A percentile compares a stretch with the other conserved stretches of the same genome.
These are phyloP conservation scores for Planiliza haematocheilus DNA, from an alignment of 2,113 vertebrate species.

Conservation along the genomic window DNA sequence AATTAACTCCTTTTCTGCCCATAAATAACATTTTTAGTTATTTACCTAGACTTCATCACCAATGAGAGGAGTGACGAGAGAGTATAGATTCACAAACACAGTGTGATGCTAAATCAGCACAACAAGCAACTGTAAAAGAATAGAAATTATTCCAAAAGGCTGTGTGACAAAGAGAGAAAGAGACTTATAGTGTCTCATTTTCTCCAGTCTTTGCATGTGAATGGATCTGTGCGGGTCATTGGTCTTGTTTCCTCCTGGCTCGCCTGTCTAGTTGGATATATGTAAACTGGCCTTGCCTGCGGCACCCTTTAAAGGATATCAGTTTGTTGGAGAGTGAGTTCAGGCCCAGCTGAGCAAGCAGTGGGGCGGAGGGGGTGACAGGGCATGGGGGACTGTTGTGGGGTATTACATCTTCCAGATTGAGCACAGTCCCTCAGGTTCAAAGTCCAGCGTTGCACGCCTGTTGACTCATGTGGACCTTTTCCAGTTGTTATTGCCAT, in stretches of 20 bases:
- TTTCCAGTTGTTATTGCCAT: slow-evolving; percentile 57
- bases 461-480: slow-evolving; percentile 75
- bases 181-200: slow-evolving; percentile 60
- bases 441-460: slow-evolving; percentile 52
- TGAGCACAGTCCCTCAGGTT: slow-evolving; percentile 72
- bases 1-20: too few relatives aligned
- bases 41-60: not conserved
- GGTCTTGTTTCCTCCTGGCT: slow-evolving; percentile 79
- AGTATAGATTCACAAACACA: not conserved
- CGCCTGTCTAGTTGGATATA: slow-evolving; percentile 84
- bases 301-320: slow-evolving; percentile 79
- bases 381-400: not conserved
- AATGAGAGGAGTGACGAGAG: not conserved
- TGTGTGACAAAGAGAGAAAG: slow-evolving; percentile 36
- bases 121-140: slow-evolving; percentile 18
- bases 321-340: slow-evolving; percentile 71
- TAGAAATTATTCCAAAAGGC: slow-evolving; percentile 23
- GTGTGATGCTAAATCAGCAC: slow-evolving; percentile 23
- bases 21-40: not conserved
- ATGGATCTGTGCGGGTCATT: slow-evolving; percentile 81
- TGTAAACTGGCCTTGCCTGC: slow-evolving; percentile 78
- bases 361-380: slow-evolving; percentile 13
- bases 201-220: slow-evolving; percentile 70
- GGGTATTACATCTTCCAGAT: slow-evolving; percentile 66
- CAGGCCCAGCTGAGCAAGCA: slow-evolving; percentile 59